Evolutionary conservation across 1,140 invertebrate genomes (phyloP), one percentile per base, ranked within the genome.

Genomic region (Panagrolaimus sp.): DNA sequence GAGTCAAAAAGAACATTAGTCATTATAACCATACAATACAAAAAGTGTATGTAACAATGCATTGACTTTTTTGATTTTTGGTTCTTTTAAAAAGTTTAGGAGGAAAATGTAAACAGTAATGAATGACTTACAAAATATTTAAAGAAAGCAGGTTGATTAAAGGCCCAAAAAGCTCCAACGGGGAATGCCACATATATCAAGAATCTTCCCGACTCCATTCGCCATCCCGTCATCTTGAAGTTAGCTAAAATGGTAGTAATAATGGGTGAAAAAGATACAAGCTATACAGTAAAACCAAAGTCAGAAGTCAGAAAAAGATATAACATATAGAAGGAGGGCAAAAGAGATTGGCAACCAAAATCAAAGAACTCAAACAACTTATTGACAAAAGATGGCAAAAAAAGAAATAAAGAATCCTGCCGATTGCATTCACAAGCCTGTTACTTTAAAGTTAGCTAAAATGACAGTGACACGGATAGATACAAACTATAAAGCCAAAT

Each of bases 61-160:
- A 10, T 62, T 9, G 10, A 62, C 9, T 12, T 10, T 12, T 10
- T 17, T 9, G 8, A n/a, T 24, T 9, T 69, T 67, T 10, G 8
- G 52, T 66, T 67, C 26, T 46, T 45, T 9, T 69, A 67, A 15
- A 43, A 66, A 68, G 12, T 15, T 17, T 14, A 15, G 17, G 43
- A 38, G 43, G 12, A 14, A 10, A 24, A 55, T 52, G 17, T 7
- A 38, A 28, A 46, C 72, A 65, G 43, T 44, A 10, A 55, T 44
- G 44, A 65, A 58, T 68, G 78, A 77, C 76, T 71, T 63, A 79
- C 78, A 62, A 80, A 78, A 46, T 70, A 66, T 48, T 82, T 73
- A 69, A 75, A 81, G 52, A 83, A 65, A n/a, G 52, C 52, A 21
- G 79, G 80, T 65, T 81, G 79, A 70, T 81, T 81, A 76, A 82